Percentiles rank a stretch among this genome's conserved stretches.
phyloP scores from a whole-genome alignment of 1,140 invertebrate species.

The Metaphire vulgaris region DNA sequence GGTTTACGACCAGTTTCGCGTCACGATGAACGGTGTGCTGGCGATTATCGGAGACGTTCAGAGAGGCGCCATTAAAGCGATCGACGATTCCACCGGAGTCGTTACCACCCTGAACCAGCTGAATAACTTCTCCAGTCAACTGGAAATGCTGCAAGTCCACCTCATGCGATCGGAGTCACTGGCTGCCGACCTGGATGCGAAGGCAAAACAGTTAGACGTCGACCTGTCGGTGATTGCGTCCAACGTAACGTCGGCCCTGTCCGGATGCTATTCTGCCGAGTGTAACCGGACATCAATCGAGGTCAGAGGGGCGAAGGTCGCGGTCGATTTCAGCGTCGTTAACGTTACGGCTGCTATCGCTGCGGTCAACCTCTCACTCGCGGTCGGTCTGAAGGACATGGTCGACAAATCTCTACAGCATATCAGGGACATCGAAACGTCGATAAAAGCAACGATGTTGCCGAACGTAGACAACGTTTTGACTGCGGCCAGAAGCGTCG shows the following conservation, averaged over 20 bases:
- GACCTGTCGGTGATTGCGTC: not conserved
- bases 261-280: not conserved
- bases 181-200: not conserved
- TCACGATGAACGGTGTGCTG: not conserved
- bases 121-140: not conserved
- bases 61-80: not conserved
- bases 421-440: not conserved
- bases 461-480: not conserved
- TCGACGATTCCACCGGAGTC: not conserved
- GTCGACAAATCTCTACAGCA: not conserved
- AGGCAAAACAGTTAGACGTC: not conserved
- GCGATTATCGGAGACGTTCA: not conserved
- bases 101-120: not conserved
- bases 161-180: not conserved
- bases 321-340: not conserved
- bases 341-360: not conserved
- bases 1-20: not conserved
- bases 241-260: not conserved
- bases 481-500: not conserved
- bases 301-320: not conserved
- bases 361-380: not conserved
- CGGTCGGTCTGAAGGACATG: not conserved
- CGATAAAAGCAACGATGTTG: not conserved
- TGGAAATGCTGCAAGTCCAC: not conserved
- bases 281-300: not conserved